A percentile compares a stretch with the other conserved stretches of the same genome.
These are phyloP conservation scores for Sciurus vulgaris DNA, from an alignment of 2,797 vertebrate species.

Conservation along the genomic window DNA sequence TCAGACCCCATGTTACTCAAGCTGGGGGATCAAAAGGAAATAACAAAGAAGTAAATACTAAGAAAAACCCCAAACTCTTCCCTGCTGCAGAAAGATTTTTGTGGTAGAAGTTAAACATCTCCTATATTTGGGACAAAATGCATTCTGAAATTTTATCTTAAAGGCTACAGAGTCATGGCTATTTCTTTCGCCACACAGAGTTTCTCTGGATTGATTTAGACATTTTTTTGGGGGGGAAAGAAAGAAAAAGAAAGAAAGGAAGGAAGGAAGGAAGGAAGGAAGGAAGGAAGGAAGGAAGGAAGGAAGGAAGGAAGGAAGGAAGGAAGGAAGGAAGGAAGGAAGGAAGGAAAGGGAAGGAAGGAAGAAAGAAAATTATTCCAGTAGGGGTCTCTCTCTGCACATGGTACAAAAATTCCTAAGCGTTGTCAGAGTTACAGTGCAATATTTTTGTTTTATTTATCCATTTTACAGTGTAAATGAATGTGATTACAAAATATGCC, in stretches of 20 bases:
- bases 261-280: too few species aligned
- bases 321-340: neutral
- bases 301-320: too few species aligned
- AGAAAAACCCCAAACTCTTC: neutral
- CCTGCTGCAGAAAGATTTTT: neutral
- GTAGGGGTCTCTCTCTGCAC: constrained; percentile 87
- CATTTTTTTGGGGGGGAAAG: neutral
- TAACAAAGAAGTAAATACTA: neutral
- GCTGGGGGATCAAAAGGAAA: neutral
- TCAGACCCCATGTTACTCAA: neutral
- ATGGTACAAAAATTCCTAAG: constrained; percentile 59
- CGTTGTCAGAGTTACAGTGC: neutral
- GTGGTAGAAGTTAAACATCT: neutral
- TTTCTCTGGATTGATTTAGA: constrained; percentile 34
- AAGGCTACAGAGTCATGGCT: neutral
- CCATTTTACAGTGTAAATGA: constrained; percentile 18
- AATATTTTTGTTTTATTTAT: constrained; percentile 49
- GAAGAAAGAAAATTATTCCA: constrained; percentile 70
- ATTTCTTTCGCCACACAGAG: neutral
- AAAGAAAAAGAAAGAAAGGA: neutral
- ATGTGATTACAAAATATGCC: constrained; percentile 22
- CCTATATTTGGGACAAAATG: neutral
- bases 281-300: too few species aligned
- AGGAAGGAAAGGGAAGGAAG: neutral
- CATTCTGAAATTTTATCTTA: neutral